These are phyloP conservation scores for Syngnathus typhle DNA, from an alignment of 2,113 vertebrate genomes.

Conservation along the genomic window DNA sequence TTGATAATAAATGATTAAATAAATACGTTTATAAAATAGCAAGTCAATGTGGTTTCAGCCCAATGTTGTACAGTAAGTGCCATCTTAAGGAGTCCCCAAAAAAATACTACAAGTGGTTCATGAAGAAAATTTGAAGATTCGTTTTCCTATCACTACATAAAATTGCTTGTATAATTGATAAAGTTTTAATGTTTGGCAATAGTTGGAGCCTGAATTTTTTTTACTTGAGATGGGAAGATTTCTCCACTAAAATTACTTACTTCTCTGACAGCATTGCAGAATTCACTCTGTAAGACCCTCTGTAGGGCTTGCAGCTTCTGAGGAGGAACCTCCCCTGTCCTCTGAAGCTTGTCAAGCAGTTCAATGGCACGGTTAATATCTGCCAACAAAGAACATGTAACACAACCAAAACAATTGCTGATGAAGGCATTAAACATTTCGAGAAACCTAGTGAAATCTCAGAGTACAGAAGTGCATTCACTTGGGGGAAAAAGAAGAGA, in stretches of 20 bases:
- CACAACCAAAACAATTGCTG: background rate
- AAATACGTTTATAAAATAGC: no score
- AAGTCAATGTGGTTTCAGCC: no score
- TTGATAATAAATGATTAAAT: no score
- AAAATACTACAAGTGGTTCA: no score
- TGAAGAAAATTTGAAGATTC: no score
- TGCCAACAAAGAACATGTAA: constrained; percentile 40
- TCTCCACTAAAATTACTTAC: constrained; percentile 54
- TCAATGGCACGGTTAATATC: constrained; percentile 97
- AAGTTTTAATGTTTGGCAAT: background rate
- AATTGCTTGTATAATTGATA: background rate
- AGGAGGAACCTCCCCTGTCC: constrained; percentile 92
- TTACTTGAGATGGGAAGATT: background rate
- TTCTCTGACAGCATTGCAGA: constrained; percentile 96
- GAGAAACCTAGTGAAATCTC: background rate
- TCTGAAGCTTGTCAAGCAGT: constrained; percentile 92
- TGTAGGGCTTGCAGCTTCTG: constrained; percentile 96
- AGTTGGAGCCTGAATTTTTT: background rate
- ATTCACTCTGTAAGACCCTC: constrained; percentile 95
- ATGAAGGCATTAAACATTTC: background rate
- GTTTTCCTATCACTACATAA: background rate
- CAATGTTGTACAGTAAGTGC: no score
- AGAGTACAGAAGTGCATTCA: background rate
- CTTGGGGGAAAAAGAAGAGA: no score
- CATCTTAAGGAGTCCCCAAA: no score